Evolutionary conservation across 2,797 vertebrate species (phyloP).

Genomic region (Menidia menidia): DNA sequence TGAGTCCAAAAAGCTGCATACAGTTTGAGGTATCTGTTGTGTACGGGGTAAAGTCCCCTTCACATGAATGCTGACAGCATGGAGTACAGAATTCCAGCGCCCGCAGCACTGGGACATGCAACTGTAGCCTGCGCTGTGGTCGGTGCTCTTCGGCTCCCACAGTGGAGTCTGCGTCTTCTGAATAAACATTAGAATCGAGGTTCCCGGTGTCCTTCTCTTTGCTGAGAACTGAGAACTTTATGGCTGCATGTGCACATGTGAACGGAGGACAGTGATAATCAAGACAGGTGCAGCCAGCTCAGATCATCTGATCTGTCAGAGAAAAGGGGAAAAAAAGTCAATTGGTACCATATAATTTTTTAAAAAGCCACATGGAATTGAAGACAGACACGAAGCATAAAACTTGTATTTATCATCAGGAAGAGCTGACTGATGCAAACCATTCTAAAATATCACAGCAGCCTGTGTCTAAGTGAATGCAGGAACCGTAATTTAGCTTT

Average conservation of each 20-base stretch:
- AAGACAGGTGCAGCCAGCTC: constrained; percentile 78
- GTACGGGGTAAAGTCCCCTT: constrained; percentile 34
- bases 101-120: constrained; percentile 14
- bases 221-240: constrained; percentile 9
- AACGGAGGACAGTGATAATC: constrained; percentile 36
- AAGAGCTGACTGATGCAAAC: no score
- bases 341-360: no score
- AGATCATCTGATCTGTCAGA: constrained; percentile 74
- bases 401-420: no score
- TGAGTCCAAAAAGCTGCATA: constrained; percentile 54
- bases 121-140: constrained; percentile 5
- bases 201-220: constrained; percentile 12
- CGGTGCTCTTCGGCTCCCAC: neutral
- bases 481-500: no score
- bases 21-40: constrained; percentile 77
- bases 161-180: constrained; percentile 14
- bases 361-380: no score
- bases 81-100: constrained; percentile 30
- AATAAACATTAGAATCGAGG: neutral
- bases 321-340: neutral
- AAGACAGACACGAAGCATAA: no score
- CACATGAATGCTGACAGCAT: constrained; percentile 21
- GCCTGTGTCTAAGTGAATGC: no score
- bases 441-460: no score
- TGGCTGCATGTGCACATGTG: constrained; percentile 8